Base-by-base conservation (phyloP, 2,113 vertebrate genomes). In the Colossoma macropomum region DNA sequence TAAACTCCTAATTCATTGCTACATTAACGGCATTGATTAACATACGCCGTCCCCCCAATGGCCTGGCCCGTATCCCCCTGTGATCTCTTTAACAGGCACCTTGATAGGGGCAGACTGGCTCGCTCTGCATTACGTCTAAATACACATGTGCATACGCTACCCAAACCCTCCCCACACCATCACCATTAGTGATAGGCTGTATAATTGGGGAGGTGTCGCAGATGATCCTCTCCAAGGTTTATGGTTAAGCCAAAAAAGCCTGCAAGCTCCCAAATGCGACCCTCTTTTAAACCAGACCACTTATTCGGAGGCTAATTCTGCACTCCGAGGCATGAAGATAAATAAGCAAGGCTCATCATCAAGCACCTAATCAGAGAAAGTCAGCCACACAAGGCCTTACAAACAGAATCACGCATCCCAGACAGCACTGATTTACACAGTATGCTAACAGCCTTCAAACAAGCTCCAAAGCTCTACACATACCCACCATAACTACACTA, bases 1-100 rank as follows among this genome's bases (percentile, higher is more conserved):
- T 94, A 94, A 94, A 94, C 93, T 93, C 92, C 91, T 94, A 94
- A 95, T 95, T 95, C 93, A 93, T 93, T 93, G 93, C 92, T 91
- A 94, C 93, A 95, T 95, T 95, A 95, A 94, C 92, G 85, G 89
- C 90, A 91, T 91, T 93, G 91, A 94, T 94, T 94, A 94, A 90
- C 94, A 95, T 93, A 93, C 89, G 85, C 88, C 82, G 77, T 62
- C 52, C 89, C 72, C 69, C 91, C 83, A 85, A 32, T 23, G 48
- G 77, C 59, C 30, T 34, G 12, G 45, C 19, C 16, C 48, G 84
- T 89, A 91, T 89, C 70, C 89, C 91, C 88, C 86, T 80, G 85
- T 91, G 85, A 89, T 88, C 83, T 88, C 75, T 91, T 89, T 73
- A 89, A 90, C 79, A 85, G 87, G 86, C 89, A 82, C 79, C 89